Conservation (phyloP, 37 sponge, comb jelly and placozoan species). For the Cladorhizidae sp. region DNA sequence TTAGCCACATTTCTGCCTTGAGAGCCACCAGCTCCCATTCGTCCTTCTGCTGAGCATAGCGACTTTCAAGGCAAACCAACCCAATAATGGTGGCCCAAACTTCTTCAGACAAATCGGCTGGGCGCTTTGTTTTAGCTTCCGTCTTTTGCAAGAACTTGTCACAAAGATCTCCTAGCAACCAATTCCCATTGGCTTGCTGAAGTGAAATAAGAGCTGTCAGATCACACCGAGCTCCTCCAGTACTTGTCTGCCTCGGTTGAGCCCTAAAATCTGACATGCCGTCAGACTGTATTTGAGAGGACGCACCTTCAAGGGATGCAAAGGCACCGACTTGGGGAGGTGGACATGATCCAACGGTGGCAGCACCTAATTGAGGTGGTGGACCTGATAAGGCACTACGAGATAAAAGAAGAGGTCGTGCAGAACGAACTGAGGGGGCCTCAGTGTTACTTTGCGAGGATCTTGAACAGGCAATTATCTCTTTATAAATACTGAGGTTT, state of each 20-base stretch:
- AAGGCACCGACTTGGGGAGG: neutral
- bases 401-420: too few species aligned
- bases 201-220: conserved; percentile 37
- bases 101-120: neutral
- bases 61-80: conserved; percentile 35
- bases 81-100: conserved; percentile 64
- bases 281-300: neutral
- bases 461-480: too few species aligned
- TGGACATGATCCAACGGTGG: too few species aligned
- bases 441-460: too few species aligned
- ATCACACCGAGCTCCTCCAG: too few species aligned
- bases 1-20: conserved; percentile 72
- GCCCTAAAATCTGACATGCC: too few species aligned
- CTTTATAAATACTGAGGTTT: too few species aligned
- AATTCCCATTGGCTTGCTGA: conserved; percentile 62
- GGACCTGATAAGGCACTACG: neutral
- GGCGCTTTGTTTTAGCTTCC: neutral
- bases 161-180: conserved; percentile 24
- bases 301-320: neutral
- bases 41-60: conserved; percentile 37
- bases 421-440: too few species aligned
- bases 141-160: conserved; percentile 16
- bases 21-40: conserved; percentile 80
- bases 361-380: too few species aligned
- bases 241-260: too few species aligned